Base-by-base conservation (phyloP, 1,140 invertebrate species). In the Gerris buenoi region DNA sequence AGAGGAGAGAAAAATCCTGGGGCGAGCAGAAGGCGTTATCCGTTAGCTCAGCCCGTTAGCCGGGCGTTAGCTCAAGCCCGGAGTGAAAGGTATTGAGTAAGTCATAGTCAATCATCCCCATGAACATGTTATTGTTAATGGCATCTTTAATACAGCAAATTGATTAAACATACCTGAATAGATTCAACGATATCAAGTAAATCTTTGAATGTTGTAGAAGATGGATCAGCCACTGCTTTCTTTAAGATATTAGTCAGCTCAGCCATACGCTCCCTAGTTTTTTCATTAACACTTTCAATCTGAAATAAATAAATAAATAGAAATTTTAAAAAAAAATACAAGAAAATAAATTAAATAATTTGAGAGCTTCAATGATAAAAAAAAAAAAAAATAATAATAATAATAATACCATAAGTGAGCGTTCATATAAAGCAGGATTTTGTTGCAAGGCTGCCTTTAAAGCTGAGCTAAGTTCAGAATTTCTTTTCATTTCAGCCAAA, bases 391-490 rank as follows among this genome's bases (percentile, higher is more conserved):
- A 64, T 18, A 33, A 25, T 57, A 56, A 15, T 14, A 22, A 10
- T 18, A 1, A 46, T 10, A 46, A 18, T 67, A 71, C 70, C 60
- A 69, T 63, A 22, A 65, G 61, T 14, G 67, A 58, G 25, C 67
- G 27, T 58, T 71, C 70, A 25, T 66, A 62, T 25, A 71, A 25
- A 22, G 64, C 63, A 0, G 67, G 62, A 23, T 63, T 69, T 33
- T 71, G 68, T 2, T 25, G 10, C 28, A 71, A n/a, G 1, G 64
- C 64, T 2, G 65, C 27, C 15, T 65, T 64, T 28, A 71, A 56
- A 69, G 60, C 79, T 69, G 83, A 78, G 3, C 82, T 76, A 2
- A 91, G 74, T 69, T 83, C 90, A 76, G 76, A 77, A 73, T 81
- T 86, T 0, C 88, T 79, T 70, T 81, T 80, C 63, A 88, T 86